Evolutionary conservation across 2,888 invertebrate species (phyloP), one percentile per base, ranked within the genome.

Genomic region (Macaria notata): DNA sequence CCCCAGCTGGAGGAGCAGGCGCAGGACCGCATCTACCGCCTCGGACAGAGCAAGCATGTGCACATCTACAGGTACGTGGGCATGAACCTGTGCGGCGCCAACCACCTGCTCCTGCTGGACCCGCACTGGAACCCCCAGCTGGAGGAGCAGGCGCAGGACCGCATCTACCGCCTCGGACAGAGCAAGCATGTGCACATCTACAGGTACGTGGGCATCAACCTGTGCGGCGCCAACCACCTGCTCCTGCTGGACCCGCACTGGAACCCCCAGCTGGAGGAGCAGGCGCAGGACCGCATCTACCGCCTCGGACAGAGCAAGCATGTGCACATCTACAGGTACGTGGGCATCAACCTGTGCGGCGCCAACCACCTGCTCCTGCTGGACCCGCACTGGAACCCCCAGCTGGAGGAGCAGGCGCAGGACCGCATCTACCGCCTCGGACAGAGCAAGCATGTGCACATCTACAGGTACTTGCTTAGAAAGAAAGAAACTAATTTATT

Each of bases 341-440:
- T 98, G 9, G 99, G 99, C 0, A 91, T 99, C 9, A 4, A 30
- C 29, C 29, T 19, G 4, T 38, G 96, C 56, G 99, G 98, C 3
- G 99, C 95, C 0, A 98, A 97, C 91, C 97, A 99, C 82, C 92
- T 99, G 47, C 93, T 98, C 36, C 88, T 99, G 39, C 83, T 98
- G 30, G 99, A 99, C 87, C 93, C 98, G 52, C 98, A 99, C 84
- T 99, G 98, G 98, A 99, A 99, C 93, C 99, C 99, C 0, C 98
- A 98, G 75, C 86, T 99, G 46, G 99, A 99, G 84, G 93, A 95
- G 45, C 99, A 99, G 84, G 99, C 98, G 0, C 97, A 97, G 86
- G 99, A 99, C 88, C 92, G 99, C 61, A 95, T 99, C 62, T 98
- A 98, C 86, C 92, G 98, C 60, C 95, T 98, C 63, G 98, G 98